Evolutionary conservation across 2,888 invertebrate species (phyloP), one percentile per base, ranked within the genome.

Genomic region (Odontocolon sp.): DNA sequence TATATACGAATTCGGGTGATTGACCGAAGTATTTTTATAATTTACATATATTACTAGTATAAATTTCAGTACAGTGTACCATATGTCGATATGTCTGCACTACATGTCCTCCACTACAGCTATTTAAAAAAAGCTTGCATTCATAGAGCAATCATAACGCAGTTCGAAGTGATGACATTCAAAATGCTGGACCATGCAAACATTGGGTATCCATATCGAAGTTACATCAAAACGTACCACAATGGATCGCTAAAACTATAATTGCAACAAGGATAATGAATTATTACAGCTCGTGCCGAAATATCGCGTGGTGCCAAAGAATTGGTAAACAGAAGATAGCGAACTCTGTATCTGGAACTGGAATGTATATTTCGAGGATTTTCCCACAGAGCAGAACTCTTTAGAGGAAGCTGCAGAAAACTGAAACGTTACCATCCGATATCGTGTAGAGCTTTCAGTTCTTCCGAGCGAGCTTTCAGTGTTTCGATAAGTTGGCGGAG

Each of bases 311-410:
- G 28, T n/a, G 14, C 40, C 31, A 47, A 36, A 8, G 14, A 47
- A 31, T 36, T n/a, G 18, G 36, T 26, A 9, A 6, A 14, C 14
- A 47, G 11, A 45, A 6, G 14, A 33, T 18, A 36, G 71, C 67
- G 76, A 77, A 63, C 71, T 77, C 76, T 77, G 57, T 67, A 31
- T 50, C 5, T 2, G 45, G 5, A 56, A 61, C 8, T 16, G 40
- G 61, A 63, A 77, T 63, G 18, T 56, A 36, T 16, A 28, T 9
- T 18, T 47, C 8, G 9, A 26, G 8, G 42, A 61, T 50, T 47
- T 69, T 66, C 61, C 74, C 40, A 68, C 70, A 9, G 76, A 73
- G 75, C 68, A 38, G 21, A 26, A n/a, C 40, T 40, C 57, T 68
- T 23, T 45, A 33, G 66, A 54, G 66, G 50, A 42, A 38, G 40